phyloP scores from a whole-genome alignment of 2,113 vertebrate genomes.

The Grus americana region DNA sequence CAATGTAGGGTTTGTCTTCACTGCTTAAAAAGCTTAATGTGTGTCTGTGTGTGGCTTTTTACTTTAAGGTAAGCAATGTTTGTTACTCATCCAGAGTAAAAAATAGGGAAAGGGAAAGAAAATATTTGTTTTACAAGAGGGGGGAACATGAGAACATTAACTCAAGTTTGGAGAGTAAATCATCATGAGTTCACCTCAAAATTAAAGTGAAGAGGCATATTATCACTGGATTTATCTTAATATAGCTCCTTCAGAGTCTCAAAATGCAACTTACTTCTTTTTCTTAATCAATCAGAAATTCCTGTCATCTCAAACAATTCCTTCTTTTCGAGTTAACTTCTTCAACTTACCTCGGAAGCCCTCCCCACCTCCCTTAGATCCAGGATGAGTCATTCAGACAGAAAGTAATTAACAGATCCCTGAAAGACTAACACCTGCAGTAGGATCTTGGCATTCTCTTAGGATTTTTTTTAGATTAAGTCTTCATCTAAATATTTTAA shows the following conservation, averaged over 20 bases:
- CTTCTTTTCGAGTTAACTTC: background rate
- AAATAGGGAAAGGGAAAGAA: background rate
- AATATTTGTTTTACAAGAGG: background rate
- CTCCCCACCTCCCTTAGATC: background rate
- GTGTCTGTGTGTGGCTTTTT: background rate
- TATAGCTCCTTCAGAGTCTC: background rate
- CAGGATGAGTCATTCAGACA: background rate
- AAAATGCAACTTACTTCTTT: background rate
- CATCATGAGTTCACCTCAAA: background rate
- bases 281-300: background rate
- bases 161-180: background rate
- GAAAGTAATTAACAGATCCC: background rate
- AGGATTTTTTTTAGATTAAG: background rate
- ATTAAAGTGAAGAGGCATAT: background rate
- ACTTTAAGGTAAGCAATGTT: background rate
- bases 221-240: background rate
- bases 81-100: background rate
- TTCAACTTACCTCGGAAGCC: background rate
- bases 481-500: background rate
- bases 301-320: background rate
- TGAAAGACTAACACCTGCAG: background rate
- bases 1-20: background rate
- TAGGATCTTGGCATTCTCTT: background rate
- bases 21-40: background rate
- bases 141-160: background rate